phyloP scores from a whole-genome alignment of 2,797 vertebrate species.

The Acipenser oxyrinchus region DNA sequence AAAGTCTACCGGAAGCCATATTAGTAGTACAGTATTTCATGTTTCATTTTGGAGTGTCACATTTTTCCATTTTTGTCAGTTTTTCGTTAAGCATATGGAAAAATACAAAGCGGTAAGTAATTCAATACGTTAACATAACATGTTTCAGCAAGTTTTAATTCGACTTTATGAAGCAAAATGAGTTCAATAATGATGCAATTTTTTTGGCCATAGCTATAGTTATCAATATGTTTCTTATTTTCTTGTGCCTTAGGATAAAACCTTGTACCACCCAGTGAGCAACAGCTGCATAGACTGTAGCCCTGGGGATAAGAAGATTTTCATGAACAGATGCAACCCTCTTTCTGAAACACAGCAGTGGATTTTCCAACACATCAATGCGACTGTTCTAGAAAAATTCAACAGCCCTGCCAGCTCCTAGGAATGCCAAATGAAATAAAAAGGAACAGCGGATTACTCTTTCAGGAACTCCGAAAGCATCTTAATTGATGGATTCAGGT shows the following conservation, averaged over 20 bases:
- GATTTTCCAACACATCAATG: constrained; percentile 78
- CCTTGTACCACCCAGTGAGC: constrained; percentile 76
- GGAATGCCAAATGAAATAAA: constrained; percentile 28
- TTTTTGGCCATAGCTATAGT: too few species aligned
- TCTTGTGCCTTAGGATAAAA: constrained; percentile 66
- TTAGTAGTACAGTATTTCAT: too few species aligned
- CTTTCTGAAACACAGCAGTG: constrained; percentile 78
- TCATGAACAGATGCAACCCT: constrained; percentile 82
- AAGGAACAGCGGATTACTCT: constrained; percentile 39
- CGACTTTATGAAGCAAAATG: too few species aligned
- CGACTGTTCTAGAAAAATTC: constrained; percentile 77
- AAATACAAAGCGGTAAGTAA: too few species aligned
- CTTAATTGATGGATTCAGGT: constrained; percentile 56
- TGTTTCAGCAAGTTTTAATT: too few species aligned
- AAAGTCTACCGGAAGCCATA: too few species aligned
- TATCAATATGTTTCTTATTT: constrained; percentile 13
- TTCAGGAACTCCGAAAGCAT: constrained; percentile 33
- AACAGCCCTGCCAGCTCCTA: constrained; percentile 68
- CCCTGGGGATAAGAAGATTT: constrained; percentile 77
- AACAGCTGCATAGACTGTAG: constrained; percentile 79
- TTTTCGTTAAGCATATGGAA: too few species aligned
- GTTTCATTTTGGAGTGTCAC: too few species aligned
- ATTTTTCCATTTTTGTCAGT: too few species aligned
- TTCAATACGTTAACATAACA: too few species aligned
- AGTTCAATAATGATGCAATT: too few species aligned